Percentiles rank a stretch among this genome's conserved stretches.
Conservation (phyloP, 2,888 invertebrate genomes). For the Oasisia sp. region DNA sequence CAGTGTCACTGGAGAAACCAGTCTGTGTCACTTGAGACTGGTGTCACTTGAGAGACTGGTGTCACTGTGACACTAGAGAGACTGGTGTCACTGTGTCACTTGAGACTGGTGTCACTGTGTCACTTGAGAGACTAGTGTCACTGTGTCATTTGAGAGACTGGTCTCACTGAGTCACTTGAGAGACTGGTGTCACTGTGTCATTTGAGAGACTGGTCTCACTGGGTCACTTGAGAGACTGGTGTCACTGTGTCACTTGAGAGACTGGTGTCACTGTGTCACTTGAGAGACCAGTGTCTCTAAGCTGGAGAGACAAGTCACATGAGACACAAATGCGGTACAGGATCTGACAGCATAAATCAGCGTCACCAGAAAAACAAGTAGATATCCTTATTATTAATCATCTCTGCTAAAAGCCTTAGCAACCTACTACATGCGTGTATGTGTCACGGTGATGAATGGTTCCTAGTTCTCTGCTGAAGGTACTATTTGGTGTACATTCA, state of each 20-base stretch:
- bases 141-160: not conserved
- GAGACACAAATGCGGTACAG: not conserved
- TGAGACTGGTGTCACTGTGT: not conserved
- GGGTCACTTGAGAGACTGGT: not conserved
- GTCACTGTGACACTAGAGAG: not conserved
- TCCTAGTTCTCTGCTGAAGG: not conserved
- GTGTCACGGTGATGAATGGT: not conserved
- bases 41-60: not conserved
- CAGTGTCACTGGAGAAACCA: not conserved
- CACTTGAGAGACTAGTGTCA: not conserved
- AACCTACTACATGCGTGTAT: not conserved
- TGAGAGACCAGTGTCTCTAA: not conserved
- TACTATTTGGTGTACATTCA: not conserved
- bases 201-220: not conserved
- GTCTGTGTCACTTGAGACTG: not conserved
- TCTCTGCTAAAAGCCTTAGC: not conserved
- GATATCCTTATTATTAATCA: conserved; percentile 3
- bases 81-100: not conserved
- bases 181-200: not conserved
- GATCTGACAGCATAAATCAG: not conserved
- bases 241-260: not conserved
- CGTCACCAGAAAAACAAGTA: not conserved
- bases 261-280: not conserved
- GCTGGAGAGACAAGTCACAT: not conserved
- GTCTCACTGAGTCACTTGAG: no score